phyloP scores from a whole-genome alignment of 2,113 vertebrate genomes.

The Eulemur rufifrons region DNA sequence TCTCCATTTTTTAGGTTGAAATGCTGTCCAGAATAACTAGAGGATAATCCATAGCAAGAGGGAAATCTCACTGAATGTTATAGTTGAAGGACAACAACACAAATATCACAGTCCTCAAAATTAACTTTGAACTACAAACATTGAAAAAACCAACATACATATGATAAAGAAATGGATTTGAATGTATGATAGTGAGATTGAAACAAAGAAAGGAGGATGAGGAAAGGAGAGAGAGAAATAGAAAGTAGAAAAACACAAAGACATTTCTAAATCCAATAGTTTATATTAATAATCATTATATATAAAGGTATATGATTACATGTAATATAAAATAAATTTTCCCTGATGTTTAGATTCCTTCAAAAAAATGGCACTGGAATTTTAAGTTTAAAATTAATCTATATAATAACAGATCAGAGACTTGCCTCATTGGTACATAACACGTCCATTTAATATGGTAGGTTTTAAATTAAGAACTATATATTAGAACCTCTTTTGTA shows the following conservation, averaged over 20 bases:
- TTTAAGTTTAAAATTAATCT: background rate
- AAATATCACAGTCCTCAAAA: slow-evolving; percentile 43
- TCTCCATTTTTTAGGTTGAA: slow-evolving; percentile 1
- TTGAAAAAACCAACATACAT: background rate
- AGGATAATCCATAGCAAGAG: background rate
- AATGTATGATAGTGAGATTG: fast-evolving
- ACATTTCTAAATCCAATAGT: background rate
- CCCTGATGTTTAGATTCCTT: background rate
- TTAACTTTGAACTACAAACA: slow-evolving; percentile 15
- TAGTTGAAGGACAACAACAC: background rate
- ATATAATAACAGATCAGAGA: background rate
- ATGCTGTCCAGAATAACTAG: slow-evolving; percentile 38
- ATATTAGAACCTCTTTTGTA: background rate
- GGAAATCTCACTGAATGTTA: slow-evolving; percentile 27
- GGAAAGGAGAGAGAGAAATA: background rate
- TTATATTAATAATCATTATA: background rate
- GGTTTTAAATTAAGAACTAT: background rate
- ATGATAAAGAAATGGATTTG: background rate
- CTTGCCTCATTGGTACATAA: background rate
- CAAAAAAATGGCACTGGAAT: background rate
- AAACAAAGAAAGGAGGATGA: background rate
- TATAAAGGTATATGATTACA: background rate
- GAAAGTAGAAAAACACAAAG: background rate
- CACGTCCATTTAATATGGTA: background rate
- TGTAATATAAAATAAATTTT: background rate